phyloP scores from a whole-genome alignment of 2,888 invertebrate genomes.

The Xanthia icteritia region DNA sequence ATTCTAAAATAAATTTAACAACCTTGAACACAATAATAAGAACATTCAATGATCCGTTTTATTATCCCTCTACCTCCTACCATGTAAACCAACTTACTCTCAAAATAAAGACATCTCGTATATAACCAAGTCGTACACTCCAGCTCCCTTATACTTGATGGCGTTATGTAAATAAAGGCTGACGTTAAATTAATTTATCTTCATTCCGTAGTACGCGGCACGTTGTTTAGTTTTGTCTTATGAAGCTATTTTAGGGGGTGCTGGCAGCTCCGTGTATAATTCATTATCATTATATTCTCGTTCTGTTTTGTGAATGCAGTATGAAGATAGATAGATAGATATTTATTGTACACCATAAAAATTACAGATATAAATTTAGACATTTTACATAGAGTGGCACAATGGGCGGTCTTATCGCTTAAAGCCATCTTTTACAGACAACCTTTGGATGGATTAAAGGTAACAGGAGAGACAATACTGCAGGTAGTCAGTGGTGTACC shows the following conservation, averaged over 20 bases:
- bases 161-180: conserved; percentile 69
- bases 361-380: too few species aligned
- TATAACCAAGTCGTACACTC: conserved; percentile 43
- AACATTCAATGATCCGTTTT: neutral
- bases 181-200: conserved; percentile 71
- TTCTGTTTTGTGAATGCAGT: conserved; percentile 39
- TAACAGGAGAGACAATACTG: too few species aligned
- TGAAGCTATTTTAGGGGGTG: conserved; percentile 64
- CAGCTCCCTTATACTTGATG: conserved; percentile 50
- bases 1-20: neutral
- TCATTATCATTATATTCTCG: conserved; percentile 63
- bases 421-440: too few species aligned
- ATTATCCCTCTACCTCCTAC: neutral
- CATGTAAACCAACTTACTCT: conserved; percentile 22
- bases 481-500: too few species aligned
- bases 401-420: too few species aligned
- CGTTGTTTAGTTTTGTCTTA: conserved; percentile 70
- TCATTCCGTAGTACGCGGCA: conserved; percentile 64
- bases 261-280: conserved; percentile 54
- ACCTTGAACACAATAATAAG: neutral
- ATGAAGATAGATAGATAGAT: conserved; percentile 22
- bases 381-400: too few species aligned
- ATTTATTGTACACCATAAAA: too few species aligned
- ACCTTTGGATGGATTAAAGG: too few species aligned
- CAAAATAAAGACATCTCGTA: conserved; percentile 51